Evolutionary conservation across 2,113 vertebrate species (phyloP), one percentile per base, ranked within the genome.

Genomic region (Mohoua ochrocephala): DNA sequence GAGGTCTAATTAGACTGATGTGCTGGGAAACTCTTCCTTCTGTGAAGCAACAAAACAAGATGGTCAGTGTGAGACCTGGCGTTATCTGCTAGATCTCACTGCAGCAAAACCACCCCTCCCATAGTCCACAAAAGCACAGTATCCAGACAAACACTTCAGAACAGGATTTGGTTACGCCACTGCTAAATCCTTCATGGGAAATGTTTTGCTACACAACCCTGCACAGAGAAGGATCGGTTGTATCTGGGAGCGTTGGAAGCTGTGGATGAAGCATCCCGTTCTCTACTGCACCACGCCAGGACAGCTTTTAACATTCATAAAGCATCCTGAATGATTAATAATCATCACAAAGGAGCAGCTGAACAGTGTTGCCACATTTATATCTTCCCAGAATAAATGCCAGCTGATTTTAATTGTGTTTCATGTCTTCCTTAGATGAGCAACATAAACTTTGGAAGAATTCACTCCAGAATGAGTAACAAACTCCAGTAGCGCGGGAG

Each of bases 301-400:
- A 70, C 47, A 87, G 64, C 60, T 89, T 77, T 94, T 75, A 96
- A 86, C 75, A 94, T 93, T 78, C 90, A 70, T 21, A 94, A 83
- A 93, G 83, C 90, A 75, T 68, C 37, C 60, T 39, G 56, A 91
- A 80, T 74, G 63, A 95, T 94, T 94, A 93, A 84, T 89, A 95
- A 91, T 84, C 83, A 94, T 75, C 92, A 94, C 75, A 95, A 96
- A 94, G 49, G 44, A 96, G 73, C 92, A 96, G 83, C 86, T 96
- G 90, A 95, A 88, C 60, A 94, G 83, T 52, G 83, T 44, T 91
- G 87, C 76, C 88, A 92, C 80, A 87, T 91, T 93, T 95, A 15
- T 71, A 94, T 84, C 85, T 81, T 82, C 56, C 82, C 83, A 94
- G 61, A 96, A 96, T 71, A 96, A 94, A 94, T 50, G 28, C 80